These are phyloP conservation scores for Turritopsis dohrnii DNA, from an alignment of 30 jellyfish, hydroid and myxozoan species.

Conservation along the genomic window DNA sequence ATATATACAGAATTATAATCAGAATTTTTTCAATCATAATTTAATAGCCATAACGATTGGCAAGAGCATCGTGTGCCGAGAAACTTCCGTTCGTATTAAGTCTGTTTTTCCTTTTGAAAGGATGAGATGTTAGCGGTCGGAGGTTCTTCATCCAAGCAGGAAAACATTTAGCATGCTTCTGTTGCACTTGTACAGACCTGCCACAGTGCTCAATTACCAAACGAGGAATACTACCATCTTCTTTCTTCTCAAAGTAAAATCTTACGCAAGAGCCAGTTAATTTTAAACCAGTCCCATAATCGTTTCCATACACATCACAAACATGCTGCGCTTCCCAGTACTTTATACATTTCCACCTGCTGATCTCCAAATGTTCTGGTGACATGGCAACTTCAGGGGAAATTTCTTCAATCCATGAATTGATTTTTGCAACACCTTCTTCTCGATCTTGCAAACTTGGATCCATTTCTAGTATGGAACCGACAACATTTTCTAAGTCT, in stretches of 20 bases:
- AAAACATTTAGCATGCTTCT: constrained; percentile 26
- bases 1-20: background rate
- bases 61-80: background rate
- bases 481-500: constrained; percentile 72
- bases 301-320: constrained; percentile 85
- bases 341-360: constrained; percentile 91
- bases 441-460: constrained; percentile 90
- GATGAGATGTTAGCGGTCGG: background rate
- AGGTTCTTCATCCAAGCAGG: constrained; percentile 24
- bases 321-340: constrained; percentile 97
- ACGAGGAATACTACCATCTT: constrained; percentile 64
- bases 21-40: background rate
- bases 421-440: constrained; percentile 81
- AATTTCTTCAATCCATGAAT: constrained; percentile 91
- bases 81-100: constrained; percentile 11
- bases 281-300: constrained; percentile 55
- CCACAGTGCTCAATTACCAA: constrained; percentile 90
- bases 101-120: constrained; percentile 14
- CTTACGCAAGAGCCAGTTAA: constrained; percentile 87
- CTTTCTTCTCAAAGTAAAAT: constrained; percentile 79
- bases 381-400: constrained; percentile 80
- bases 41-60: background rate
- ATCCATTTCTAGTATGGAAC: constrained; percentile 81
- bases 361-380: constrained; percentile 67
- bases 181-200: constrained; percentile 42